Percentiles rank a stretch among this genome's conserved stretches.
These are phyloP conservation scores for Helogale parvula DNA, from an alignment of 2,113 vertebrate species.

Conservation along the genomic window DNA sequence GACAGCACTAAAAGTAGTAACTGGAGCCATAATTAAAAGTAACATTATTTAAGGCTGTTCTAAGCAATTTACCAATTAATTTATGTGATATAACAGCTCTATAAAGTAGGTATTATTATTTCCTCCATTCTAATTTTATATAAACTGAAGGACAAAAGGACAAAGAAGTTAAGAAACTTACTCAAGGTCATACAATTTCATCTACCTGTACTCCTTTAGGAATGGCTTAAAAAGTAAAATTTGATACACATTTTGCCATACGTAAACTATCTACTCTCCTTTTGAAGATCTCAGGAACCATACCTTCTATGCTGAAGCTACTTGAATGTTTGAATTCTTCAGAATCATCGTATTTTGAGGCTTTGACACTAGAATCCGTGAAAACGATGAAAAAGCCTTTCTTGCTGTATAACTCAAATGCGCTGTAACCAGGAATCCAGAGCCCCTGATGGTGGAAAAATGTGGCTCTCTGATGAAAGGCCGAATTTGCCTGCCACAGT, in stretches of 20 bases:
- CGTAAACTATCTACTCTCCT: neutral
- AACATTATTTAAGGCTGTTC: neutral
- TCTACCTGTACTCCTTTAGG: neutral
- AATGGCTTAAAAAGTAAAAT: neutral
- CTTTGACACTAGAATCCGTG: conserved; percentile 86
- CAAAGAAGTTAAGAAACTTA: neutral
- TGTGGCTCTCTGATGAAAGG: conserved; percentile 90
- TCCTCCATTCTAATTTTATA: neutral
- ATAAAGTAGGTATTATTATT: neutral
- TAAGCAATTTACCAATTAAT: neutral
- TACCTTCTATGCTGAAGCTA: conserved; percentile 96
- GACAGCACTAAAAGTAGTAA: neutral
- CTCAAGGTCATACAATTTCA: neutral
- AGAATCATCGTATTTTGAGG: conserved; percentile 91
- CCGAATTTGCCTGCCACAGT: conserved; percentile 89
- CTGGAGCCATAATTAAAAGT: neutral
- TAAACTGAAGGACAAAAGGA: neutral
- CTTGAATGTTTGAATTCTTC: conserved; percentile 93
- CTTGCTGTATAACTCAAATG: conserved; percentile 93
- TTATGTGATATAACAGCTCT: neutral
- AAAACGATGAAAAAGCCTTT: conserved; percentile 94
- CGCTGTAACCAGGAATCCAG: conserved; percentile 92
- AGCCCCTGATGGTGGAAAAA: conserved; percentile 96
- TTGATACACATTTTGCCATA: neutral
- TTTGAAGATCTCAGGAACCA: conserved; percentile 58